Base-by-base conservation (phyloP, 2,888 invertebrate genomes). In the Aphodius sticticus region DNA sequence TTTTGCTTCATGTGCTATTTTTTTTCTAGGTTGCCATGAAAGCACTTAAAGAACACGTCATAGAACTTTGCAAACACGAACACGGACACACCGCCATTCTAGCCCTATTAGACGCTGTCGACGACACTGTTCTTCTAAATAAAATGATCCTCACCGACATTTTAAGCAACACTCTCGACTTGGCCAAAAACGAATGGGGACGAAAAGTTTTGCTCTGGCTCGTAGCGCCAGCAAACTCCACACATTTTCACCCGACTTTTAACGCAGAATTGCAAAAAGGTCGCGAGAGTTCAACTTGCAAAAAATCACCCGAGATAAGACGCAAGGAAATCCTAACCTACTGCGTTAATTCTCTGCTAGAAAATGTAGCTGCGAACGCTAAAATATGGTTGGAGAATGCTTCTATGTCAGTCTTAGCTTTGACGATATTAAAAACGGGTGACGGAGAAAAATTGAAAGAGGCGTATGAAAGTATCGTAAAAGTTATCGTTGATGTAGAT, bases 121-220 rank as follows among this genome's bases (percentile, higher is more conserved):
- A 99, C 87, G 99, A 99, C 87, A 99, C 98, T 0, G 96, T 96
- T 78, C 91, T 98, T 0, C 92, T 98, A 16, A 95, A 95, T 85
- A 98, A 98, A 88, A 93, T 94, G 0, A 91, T 96, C 70, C 90
- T 96, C 12, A 90, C 93, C 82, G 94, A 95, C 81, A 90, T 98
- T 81, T 89, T 94, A 53, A 91, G 90, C 53, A 92, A 93, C 81
- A 86, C 96, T 16, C 91, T 92, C 82, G 94, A 94, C 5, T 90
- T 98, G 38, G 94, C 94, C 0, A 90, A 91, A 69, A 94, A 95
- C 86, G 95, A 96, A 87, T 94, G 95, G 92, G 98, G 98, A 0
- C 93, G 95, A 82, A 95, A 95, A 90, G 96, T 98, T 79, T 89
- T 99, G 77, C 92, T 96, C 80, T 98, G 98, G 93, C 90, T 99